Conservation (phyloP, 2,888 invertebrate genomes). For the Amiota communis region DNA sequence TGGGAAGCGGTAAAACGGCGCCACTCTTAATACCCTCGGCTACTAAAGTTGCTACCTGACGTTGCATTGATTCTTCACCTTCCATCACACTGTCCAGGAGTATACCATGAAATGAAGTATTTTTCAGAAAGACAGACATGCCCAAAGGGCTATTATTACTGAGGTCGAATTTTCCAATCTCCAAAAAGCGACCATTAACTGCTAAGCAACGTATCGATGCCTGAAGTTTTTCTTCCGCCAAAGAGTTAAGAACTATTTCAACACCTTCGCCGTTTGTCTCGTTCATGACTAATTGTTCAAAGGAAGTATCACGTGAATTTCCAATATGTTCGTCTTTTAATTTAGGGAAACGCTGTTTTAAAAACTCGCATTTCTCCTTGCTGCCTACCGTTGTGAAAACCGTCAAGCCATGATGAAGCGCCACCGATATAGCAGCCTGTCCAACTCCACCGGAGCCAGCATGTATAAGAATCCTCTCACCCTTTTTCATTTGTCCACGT, state of each 20-base stretch:
- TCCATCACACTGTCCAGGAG: conserved; percentile 94
- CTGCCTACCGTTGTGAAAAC: conserved; percentile 95
- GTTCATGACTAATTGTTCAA: conserved; percentile 90
- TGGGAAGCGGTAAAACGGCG: conserved; percentile 90
- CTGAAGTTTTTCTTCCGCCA: conserved; percentile 94
- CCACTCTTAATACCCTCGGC: conserved; percentile 89
- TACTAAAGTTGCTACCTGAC: conserved; percentile 85
- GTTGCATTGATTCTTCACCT: conserved; percentile 78
- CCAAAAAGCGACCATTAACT: conserved; percentile 93
- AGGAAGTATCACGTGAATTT: conserved; percentile 91
- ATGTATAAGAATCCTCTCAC: conserved; percentile 91
- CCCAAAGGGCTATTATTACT: conserved; percentile 86
- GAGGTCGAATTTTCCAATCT: conserved; percentile 98
- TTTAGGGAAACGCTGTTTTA: conserved; percentile 89
- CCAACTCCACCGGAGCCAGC: conserved; percentile 98
- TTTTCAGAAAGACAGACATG: conserved; percentile 96
- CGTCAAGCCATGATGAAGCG: conserved; percentile 88
- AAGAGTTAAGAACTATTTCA: conserved; percentile 95
- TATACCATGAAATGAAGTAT: conserved; percentile 99
- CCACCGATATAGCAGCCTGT: conserved; percentile 96
- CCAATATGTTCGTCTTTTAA: conserved; percentile 87
- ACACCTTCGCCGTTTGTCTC: conserved; percentile 93
- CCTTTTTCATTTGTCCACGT: conserved; percentile 88
- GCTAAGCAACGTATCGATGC: conserved; percentile 95
- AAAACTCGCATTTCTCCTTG: conserved; percentile 88